Percentiles rank a stretch among this genome's conserved stretches.
Evolutionary conservation across 2,113 vertebrate genomes (phyloP).

Genomic region (Muscicapa adusta): DNA sequence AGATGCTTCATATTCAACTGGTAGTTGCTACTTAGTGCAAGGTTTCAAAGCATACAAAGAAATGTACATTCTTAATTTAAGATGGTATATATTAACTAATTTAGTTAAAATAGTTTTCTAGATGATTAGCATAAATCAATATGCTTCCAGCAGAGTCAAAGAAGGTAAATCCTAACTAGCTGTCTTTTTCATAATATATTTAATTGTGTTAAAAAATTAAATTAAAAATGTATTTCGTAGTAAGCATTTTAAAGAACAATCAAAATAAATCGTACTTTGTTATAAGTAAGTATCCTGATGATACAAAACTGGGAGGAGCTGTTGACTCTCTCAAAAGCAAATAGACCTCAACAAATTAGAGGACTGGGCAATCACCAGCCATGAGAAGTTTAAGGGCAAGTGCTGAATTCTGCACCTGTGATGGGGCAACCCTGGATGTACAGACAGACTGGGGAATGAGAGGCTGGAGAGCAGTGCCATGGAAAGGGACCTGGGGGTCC

Average conservation of each 20-base stretch:
- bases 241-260: background rate
- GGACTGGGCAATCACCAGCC: background rate
- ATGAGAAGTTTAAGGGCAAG: background rate
- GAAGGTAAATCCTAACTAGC: background rate
- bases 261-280: background rate
- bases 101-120: background rate
- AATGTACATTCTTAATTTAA: background rate
- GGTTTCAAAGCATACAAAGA: background rate
- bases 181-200: background rate
- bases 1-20: background rate
- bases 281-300: background rate
- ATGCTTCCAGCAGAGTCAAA: background rate
- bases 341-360: background rate
- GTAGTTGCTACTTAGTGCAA: background rate
- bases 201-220: background rate
- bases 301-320: background rate
- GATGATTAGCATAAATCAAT: background rate
- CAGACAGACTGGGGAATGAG: background rate
- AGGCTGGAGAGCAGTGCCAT: rapidly evolving
- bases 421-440: no score
- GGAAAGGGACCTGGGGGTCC: background rate
- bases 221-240: background rate
- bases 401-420: background rate
- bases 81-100: background rate
- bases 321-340: background rate